Evolutionary conservation across 1,140 invertebrate genomes (phyloP).

Genomic region (Zeugodacus cucurbitae): DNA sequence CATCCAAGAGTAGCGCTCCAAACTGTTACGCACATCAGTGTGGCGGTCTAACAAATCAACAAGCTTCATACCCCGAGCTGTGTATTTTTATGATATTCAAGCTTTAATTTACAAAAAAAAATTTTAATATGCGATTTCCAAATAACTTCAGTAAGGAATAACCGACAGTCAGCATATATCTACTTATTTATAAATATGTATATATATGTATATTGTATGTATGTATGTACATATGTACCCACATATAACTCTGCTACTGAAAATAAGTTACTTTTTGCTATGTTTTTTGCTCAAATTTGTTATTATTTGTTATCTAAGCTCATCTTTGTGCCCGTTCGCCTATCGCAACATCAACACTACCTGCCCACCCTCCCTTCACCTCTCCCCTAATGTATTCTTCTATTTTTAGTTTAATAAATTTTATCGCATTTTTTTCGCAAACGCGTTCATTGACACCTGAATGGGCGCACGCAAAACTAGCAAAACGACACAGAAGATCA

Average conservation of each 20-base stretch:
- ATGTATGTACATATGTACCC: not conserved
- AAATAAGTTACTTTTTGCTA: not conserved
- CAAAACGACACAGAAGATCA: not conserved
- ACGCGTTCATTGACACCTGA: constrained; percentile 16
- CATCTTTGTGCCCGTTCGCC: not conserved
- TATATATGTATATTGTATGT: not conserved
- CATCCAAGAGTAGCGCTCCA: not conserved
- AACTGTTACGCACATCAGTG: not conserved
- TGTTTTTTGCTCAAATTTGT: not conserved
- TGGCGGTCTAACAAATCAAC: no score
- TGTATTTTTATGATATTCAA: no score
- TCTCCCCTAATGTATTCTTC: not conserved
- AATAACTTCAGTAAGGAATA: not conserved
- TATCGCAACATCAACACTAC: not conserved
- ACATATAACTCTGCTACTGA: not conserved
- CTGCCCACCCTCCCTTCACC: not conserved
- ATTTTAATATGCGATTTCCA: not conserved
- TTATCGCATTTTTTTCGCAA: constrained; percentile 13
- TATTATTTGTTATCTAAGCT: not conserved
- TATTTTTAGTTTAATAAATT: constrained; percentile 24
- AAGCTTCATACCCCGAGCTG: no score
- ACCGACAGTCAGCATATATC: not conserved
- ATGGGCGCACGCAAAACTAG: not conserved
- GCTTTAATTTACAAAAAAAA: not conserved
- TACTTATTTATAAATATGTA: not conserved